Evolutionary conservation across 1,140 invertebrate genomes (phyloP).

Genomic region (Diabrotica undecimpunctata): DNA sequence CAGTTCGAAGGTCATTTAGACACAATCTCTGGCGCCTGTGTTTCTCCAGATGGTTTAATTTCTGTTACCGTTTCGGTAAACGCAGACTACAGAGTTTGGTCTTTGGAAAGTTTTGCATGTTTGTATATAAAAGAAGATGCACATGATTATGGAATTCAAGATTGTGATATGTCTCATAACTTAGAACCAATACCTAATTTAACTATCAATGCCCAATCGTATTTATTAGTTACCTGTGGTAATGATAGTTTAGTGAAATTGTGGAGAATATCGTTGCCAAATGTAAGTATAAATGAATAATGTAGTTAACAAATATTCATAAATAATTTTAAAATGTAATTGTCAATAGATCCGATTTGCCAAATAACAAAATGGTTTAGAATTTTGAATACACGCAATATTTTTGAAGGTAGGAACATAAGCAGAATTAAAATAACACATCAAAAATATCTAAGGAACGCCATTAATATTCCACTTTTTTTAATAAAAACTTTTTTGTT

Average conservation of each 20-base stretch:
- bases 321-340: too few species aligned
- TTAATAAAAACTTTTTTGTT: too few species aligned
- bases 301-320: neutral
- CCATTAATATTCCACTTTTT: too few species aligned
- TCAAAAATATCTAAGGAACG: too few species aligned
- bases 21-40: slow-evolving; percentile 59
- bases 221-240: slow-evolving; percentile 65
- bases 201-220: slow-evolving; percentile 42
- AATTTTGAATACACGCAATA: too few species aligned
- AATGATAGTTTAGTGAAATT: slow-evolving; percentile 70
- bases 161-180: slow-evolving; percentile 61
- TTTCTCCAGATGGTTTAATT: slow-evolving; percentile 62
- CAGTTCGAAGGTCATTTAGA: slow-evolving; percentile 53
- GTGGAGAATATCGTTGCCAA: slow-evolving; percentile 58
- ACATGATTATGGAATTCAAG: slow-evolving; percentile 69
- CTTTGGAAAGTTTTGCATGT: slow-evolving; percentile 39
- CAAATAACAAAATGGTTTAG: too few species aligned
- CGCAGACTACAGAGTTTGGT: slow-evolving; percentile 62
- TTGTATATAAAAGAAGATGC: slow-evolving; percentile 52
- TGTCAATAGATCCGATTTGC: too few species aligned
- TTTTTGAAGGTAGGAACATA: too few species aligned
- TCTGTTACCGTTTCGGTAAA: slow-evolving; percentile 62
- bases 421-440: too few species aligned
- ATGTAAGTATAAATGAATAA: slow-evolving; percentile 23
- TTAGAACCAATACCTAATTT: slow-evolving; percentile 44